phyloP scores from a whole-genome alignment of 2,888 invertebrate genomes.

The Eremobia ochroleuca region DNA sequence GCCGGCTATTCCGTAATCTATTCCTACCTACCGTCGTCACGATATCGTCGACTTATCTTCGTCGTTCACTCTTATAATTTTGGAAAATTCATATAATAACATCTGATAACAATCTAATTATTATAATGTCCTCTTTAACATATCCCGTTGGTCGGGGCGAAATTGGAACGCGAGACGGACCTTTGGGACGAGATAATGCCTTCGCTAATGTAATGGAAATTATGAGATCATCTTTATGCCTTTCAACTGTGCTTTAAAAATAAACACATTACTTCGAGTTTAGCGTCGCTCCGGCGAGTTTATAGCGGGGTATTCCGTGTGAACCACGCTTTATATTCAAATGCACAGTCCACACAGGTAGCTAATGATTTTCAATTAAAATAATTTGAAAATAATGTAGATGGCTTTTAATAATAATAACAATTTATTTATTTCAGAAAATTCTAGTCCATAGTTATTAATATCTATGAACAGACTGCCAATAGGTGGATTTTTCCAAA shows the following conservation, averaged over 20 bases:
- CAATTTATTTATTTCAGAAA: too few relatives aligned
- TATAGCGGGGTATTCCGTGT: conserved; percentile 72
- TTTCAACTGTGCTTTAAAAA: conserved; percentile 88
- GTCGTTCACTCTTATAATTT: conserved; percentile 88
- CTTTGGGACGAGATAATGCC: conserved; percentile 85
- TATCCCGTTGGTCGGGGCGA: conserved; percentile 86
- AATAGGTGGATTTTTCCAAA: neutral
- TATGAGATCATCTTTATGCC: conserved; percentile 87
- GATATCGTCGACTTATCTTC: conserved; percentile 88
- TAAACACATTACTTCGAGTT: conserved; percentile 84
- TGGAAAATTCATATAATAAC: conserved; percentile 90
- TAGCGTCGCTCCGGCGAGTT: conserved; percentile 69
- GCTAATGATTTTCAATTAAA: conserved; percentile 75
- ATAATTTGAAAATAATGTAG: conserved; percentile 68
- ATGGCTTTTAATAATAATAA: conserved; percentile 56
- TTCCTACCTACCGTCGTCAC: conserved; percentile 89
- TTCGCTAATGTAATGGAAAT: conserved; percentile 87
- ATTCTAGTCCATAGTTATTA: too few relatives aligned
- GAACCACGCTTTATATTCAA: conserved; percentile 73
- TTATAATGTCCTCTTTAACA: conserved; percentile 91
- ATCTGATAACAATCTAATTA: conserved; percentile 91
- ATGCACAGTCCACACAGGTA: conserved; percentile 67
- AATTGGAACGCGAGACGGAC: conserved; percentile 84
- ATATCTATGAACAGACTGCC: conserved; percentile 2
- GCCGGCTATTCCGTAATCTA: conserved; percentile 87